phyloP scores from a whole-genome alignment of 2,797 vertebrate species.

The Platalea minor region DNA sequence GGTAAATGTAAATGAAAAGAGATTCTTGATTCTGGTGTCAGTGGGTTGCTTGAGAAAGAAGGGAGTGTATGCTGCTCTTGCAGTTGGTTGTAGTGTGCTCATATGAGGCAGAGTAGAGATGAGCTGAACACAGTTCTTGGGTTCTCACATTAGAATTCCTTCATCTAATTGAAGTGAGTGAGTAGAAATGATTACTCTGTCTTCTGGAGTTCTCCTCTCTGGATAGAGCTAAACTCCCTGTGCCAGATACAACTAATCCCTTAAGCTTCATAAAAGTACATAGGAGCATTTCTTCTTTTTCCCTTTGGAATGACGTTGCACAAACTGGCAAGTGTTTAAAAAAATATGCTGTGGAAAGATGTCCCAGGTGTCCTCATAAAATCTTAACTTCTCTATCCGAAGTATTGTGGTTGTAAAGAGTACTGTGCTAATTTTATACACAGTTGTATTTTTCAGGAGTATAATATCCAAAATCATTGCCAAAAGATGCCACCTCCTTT shows the following conservation, averaged over 20 bases:
- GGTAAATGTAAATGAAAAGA: background rate
- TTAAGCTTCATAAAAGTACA: background rate
- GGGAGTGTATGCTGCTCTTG: background rate
- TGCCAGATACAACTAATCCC: background rate
- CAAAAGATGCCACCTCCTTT: background rate
- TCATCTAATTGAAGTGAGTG: background rate
- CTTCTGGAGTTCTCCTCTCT: background rate
- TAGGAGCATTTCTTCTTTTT: background rate
- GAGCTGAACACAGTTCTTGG: background rate
- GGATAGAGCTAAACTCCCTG: background rate
- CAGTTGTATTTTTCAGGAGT: background rate
- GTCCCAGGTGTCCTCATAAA: background rate
- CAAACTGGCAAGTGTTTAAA: background rate
- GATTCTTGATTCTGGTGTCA: background rate
- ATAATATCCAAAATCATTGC: background rate
- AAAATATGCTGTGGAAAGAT: background rate
- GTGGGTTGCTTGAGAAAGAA: background rate
- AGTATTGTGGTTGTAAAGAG: background rate
- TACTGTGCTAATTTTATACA: background rate
- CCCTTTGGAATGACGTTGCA: background rate
- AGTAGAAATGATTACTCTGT: background rate
- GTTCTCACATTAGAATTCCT: background rate
- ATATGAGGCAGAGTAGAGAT: background rate
- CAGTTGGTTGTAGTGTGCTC: background rate
- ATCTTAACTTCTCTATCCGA: background rate